Base-by-base conservation (phyloP, 2,113 vertebrate genomes). In the Corythornis vintsioides region DNA sequence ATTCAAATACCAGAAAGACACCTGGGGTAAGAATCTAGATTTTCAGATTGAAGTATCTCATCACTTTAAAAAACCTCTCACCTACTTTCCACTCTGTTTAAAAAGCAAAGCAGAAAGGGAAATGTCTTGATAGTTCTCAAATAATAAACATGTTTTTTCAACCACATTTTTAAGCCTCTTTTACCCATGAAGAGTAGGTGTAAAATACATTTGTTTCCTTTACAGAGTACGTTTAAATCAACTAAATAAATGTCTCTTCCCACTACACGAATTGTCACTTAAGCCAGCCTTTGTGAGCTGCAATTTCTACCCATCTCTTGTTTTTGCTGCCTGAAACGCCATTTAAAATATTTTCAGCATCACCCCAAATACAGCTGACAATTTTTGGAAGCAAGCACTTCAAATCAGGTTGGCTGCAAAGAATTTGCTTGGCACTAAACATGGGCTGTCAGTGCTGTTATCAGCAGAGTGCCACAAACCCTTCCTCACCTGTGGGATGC, bases 121-220 rank as follows among this genome's bases (percentile, higher is more conserved):
- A 60, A 83, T 45, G 6, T 43, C 81, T 92, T 71, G n/a, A 66
- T 64, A 67, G 71, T 63, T 90, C 82, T 92, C 63, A 83, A 71
- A 72, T 50, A 86, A 50, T 38, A 93, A 89, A 76, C 31, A 40
- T 14, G 0, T 88, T 47, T 86, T 93, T 94, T 56, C 60, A 71
- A 59, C 52, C 77, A 60, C 76, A 83, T 87, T 85, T 89, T 87
- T 38, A 57, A 87, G 75, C 42, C 48, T 72, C 70, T 80, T 29
- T 85, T 66, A 91, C 72, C 63, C 43, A 57, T 28, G 43, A 93
- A 52, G 57, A 88, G 86, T 88, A 86, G 82, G 78, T 87, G 87
- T 83, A 74, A 87, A 92, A 89, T 83, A 21, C 59, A 70, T 92
- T 93, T 94, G 78, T 96, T 91, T 91, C 71, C 67, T 71, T 94